Evolutionary conservation across 1,140 invertebrate genomes (phyloP).

Genomic region (Eubasilissa regina): DNA sequence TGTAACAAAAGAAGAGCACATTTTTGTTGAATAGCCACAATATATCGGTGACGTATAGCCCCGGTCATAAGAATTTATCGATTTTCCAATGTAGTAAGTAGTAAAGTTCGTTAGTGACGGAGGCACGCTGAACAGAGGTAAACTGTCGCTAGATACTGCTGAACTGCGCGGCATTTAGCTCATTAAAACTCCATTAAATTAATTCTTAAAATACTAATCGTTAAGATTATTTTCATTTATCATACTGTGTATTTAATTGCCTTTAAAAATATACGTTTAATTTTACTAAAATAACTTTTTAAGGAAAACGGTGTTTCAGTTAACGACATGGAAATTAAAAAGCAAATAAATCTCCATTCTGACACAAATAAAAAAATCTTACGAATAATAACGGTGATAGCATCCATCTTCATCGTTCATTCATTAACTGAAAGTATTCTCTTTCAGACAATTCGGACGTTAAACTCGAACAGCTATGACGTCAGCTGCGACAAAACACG

Average conservation of each 20-base stretch:
- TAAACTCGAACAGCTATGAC: background rate
- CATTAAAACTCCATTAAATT: too few relatives aligned
- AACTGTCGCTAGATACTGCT: background rate
- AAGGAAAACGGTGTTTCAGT: too few relatives aligned
- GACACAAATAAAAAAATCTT: too few relatives aligned
- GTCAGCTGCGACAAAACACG: background rate
- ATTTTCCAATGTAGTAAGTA: constrained; percentile 2
- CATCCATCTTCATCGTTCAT: constrained; percentile 24
- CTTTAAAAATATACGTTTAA: too few relatives aligned
- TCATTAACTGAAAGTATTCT: constrained; percentile 15
- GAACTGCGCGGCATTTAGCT: too few relatives aligned
- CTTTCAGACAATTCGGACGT: background rate
- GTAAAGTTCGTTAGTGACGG: background rate
- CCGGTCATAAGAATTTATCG: constrained; percentile 7
- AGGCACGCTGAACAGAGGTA: background rate
- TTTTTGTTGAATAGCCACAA: background rate
- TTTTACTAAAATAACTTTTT: too few relatives aligned
- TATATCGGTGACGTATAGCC: background rate
- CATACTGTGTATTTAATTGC: too few relatives aligned
- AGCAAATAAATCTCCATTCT: too few relatives aligned
- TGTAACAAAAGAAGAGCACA: too few relatives aligned
- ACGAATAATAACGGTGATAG: background rate
- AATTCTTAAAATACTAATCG: too few relatives aligned
- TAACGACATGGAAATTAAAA: too few relatives aligned
- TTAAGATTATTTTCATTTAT: too few relatives aligned